These are phyloP conservation scores for Hippoglossus hippoglossus DNA, from an alignment of 2,797 vertebrate genomes.

Conservation along the genomic window DNA sequence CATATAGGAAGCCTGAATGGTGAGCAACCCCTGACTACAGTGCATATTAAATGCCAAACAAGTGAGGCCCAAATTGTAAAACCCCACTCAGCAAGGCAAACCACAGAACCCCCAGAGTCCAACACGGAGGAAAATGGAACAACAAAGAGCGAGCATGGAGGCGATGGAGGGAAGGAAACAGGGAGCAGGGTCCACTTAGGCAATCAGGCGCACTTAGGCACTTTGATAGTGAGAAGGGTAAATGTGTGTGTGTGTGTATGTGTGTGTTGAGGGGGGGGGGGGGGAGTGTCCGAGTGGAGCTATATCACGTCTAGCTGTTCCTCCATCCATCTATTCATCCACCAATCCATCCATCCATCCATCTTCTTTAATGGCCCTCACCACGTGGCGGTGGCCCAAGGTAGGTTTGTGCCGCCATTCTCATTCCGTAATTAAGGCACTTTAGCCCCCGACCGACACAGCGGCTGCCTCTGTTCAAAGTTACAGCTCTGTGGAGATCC, in stretches of 20 bases:
- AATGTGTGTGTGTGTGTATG: constrained; percentile 24
- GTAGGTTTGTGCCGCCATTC: constrained; percentile 71
- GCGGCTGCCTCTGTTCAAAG: constrained; percentile 67
- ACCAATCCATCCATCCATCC: constrained; percentile 75
- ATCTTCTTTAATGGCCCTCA: constrained; percentile 82
- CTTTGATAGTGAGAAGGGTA: constrained; percentile 73
- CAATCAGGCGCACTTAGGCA: constrained; percentile 85
- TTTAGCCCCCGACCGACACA: constrained; percentile 67
- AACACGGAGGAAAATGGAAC: constrained; percentile 75
- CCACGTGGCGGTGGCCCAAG: constrained; percentile 57
- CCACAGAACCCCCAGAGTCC: constrained; percentile 80
- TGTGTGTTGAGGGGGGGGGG: constrained; percentile 10
- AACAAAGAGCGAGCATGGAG: constrained; percentile 67
- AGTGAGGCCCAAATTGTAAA: constrained; percentile 78
- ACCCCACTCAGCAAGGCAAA: constrained; percentile 79
- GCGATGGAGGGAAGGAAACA: constrained; percentile 66
- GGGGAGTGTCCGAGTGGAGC: constrained; percentile 57
- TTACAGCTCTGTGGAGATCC: constrained; percentile 67
- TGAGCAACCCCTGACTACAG: constrained; percentile 57
- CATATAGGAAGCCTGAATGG: constrained; percentile 54
- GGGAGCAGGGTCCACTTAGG: constrained; percentile 79
- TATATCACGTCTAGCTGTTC: constrained; percentile 64
- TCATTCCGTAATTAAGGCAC: constrained; percentile 84
- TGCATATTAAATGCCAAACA: constrained; percentile 77
- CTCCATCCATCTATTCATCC: constrained; percentile 74